phyloP scores from a whole-genome alignment of 1,140 invertebrate species.

The Brachionus plicatilis region DNA sequence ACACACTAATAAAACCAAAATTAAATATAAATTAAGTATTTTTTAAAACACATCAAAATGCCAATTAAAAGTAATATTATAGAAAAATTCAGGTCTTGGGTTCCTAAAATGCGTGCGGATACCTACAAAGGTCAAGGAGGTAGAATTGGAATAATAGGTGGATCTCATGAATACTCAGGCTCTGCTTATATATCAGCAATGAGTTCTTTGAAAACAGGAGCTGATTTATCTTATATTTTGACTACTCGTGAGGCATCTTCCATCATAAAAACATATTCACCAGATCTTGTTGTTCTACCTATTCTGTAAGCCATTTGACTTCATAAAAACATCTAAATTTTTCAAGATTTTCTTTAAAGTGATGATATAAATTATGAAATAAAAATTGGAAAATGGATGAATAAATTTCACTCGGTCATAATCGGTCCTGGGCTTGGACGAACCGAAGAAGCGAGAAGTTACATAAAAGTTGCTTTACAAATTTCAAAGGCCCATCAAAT shows the following conservation, averaged over 20 bases:
- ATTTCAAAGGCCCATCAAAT: slow-evolving; percentile 42
- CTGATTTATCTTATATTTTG: slow-evolving; percentile 85
- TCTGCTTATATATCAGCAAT: slow-evolving; percentile 90
- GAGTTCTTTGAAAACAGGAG: slow-evolving; percentile 72
- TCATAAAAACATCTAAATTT: neutral
- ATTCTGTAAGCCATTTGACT: slow-evolving; percentile 57
- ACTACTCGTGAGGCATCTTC: slow-evolving; percentile 72
- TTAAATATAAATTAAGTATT: neutral
- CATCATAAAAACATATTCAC: slow-evolving; percentile 90
- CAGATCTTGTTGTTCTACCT: slow-evolving; percentile 93
- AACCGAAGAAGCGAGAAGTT: slow-evolving; percentile 42
- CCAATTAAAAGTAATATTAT: neutral
- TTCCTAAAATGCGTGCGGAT: neutral
- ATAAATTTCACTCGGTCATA: slow-evolving; percentile 76
- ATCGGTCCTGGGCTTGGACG: slow-evolving; percentile 89
- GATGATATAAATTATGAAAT: neutral
- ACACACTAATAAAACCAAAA: neutral
- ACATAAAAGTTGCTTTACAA: slow-evolving; percentile 37
- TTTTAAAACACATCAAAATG: neutral
- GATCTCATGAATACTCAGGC: slow-evolving; percentile 81
- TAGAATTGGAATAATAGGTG: slow-evolving; percentile 81
- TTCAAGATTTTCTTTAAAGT: neutral
- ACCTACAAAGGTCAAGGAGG: slow-evolving; percentile 80
- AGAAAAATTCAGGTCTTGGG: slow-evolving; percentile 7
- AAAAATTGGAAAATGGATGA: slow-evolving; percentile 62